Evolutionary conservation across 2,888 invertebrate genomes (phyloP).

Genomic region (Lithosia quadra): DNA sequence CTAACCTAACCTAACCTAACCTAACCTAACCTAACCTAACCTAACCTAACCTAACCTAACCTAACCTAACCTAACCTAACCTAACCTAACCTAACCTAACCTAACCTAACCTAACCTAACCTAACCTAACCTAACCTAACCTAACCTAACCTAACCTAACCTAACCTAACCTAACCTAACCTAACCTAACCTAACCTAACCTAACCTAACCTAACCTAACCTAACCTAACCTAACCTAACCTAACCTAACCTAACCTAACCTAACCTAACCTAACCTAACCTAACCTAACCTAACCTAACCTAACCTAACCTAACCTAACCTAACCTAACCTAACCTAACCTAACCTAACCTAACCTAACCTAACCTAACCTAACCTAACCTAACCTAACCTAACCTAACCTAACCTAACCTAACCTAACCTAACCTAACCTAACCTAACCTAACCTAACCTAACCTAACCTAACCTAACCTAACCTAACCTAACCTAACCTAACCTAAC

Average conservation of each 20-base stretch:
- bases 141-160: slow-evolving; percentile 25
- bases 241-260: slow-evolving; percentile 27
- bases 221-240: slow-evolving; percentile 28
- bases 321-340: slow-evolving; percentile 23
- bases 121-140: slow-evolving; percentile 20
- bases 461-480: slow-evolving; percentile 10
- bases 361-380: slow-evolving; percentile 26
- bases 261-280: slow-evolving; percentile 29
- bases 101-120: slow-evolving; percentile 20
- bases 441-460: slow-evolving; percentile 22
- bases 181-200: slow-evolving; percentile 25
- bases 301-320: slow-evolving; percentile 25
- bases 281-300: slow-evolving; percentile 33
- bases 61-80: slow-evolving; percentile 20
- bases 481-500: slow-evolving; percentile 45
- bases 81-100: slow-evolving; percentile 20
- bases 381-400: slow-evolving; percentile 25
- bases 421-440: slow-evolving; percentile 29
- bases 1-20: slow-evolving; percentile 20
- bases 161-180: slow-evolving; percentile 31
- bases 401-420: slow-evolving; percentile 23
- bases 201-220: slow-evolving; percentile 27
- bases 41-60: slow-evolving; percentile 20
- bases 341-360: slow-evolving; percentile 27
- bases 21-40: slow-evolving; percentile 20